Percentiles rank a stretch among this genome's conserved stretches.
These are phyloP conservation scores for Polyergus mexicanus DNA, from an alignment of 1,140 invertebrate genomes.

Conservation along the genomic window DNA sequence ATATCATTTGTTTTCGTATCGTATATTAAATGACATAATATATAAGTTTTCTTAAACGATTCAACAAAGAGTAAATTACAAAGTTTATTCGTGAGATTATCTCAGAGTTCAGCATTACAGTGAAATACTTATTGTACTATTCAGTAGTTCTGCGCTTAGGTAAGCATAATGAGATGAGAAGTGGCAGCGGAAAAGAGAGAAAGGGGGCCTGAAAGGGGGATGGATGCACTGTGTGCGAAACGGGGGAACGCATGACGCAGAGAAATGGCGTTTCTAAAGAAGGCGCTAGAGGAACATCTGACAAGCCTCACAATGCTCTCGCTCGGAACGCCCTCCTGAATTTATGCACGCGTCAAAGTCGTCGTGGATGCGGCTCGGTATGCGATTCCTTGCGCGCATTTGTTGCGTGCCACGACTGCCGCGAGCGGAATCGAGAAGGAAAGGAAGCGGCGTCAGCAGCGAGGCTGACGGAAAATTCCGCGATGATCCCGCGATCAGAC, in stretches of 20 bases:
- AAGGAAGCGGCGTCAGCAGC: conserved; percentile 18
- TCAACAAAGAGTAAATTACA: conserved; percentile 30
- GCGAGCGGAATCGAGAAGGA: conserved; percentile 36
- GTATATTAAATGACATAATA: not conserved
- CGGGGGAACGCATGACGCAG: conserved; percentile 70
- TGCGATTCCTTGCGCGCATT: conserved; percentile 62
- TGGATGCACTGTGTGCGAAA: conserved; percentile 44
- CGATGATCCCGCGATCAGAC: conserved; percentile 14
- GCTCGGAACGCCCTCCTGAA: conserved; percentile 67
- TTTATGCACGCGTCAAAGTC: conserved; percentile 75
- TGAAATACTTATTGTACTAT: conserved; percentile 43
- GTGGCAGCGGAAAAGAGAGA: not conserved
- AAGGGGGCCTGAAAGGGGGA: not conserved
- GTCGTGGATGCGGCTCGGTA: conserved; percentile 61
- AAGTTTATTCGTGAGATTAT: conserved; percentile 45
- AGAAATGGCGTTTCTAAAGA: conserved; percentile 78
- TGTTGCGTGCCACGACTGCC: conserved; percentile 53
- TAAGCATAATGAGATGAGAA: conserved; percentile 55
- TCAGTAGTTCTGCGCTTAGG: conserved; percentile 6
- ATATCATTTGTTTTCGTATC: not conserved
- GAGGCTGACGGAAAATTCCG: conserved; percentile 19
- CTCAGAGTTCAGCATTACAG: not conserved
- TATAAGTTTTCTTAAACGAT: conserved; percentile 17
- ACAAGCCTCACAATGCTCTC: conserved; percentile 74
- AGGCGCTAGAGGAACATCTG: conserved; percentile 72